Conservation (phyloP, 2,888 invertebrate genomes). For the Lordiphosa andalusiaca region DNA sequence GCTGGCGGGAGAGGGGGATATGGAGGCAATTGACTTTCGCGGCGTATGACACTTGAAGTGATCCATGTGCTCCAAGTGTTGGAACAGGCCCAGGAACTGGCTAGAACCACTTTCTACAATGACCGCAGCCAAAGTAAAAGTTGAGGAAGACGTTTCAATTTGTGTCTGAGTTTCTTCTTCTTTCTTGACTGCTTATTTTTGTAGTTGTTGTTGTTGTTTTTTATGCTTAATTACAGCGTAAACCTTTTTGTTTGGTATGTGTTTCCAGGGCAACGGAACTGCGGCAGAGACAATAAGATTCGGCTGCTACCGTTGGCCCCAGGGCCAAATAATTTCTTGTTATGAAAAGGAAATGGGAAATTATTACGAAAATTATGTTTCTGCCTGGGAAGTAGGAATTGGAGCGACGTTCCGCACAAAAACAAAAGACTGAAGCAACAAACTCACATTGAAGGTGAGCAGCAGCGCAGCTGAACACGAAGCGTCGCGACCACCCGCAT, state of each 20-base stretch:
- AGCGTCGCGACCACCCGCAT: constrained; percentile 3
- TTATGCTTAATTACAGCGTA: constrained; percentile 53
- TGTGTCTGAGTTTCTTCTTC: constrained; percentile 25
- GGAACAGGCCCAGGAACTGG: constrained; percentile 37
- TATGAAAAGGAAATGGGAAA: constrained; percentile 59
- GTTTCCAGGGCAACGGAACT: constrained; percentile 49
- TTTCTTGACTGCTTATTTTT: constrained; percentile 4
- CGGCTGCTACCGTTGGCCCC: constrained; percentile 7
- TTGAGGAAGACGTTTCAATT: constrained; percentile 51
- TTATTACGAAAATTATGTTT: constrained; percentile 53
- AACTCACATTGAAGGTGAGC: constrained; percentile 32
- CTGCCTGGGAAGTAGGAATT: constrained; percentile 42
- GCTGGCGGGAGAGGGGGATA: constrained; percentile 28
- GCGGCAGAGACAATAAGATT: constrained; percentile 20
- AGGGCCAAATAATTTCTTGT: constrained; percentile 13
- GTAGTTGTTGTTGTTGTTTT: constrained; percentile 7
- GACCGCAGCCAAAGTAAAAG: constrained; percentile 56
- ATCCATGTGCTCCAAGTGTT: constrained; percentile 6
- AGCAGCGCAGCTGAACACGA: constrained; percentile 14
- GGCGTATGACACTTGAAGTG: constrained; percentile 52
- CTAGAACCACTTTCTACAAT: constrained; percentile 63
- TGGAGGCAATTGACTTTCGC: constrained; percentile 57
- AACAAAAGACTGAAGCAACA: constrained; percentile 60
- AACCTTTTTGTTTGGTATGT: constrained; percentile 20
- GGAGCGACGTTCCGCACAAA: constrained; percentile 12